Conservation (phyloP, 2,888 invertebrate species). For the Tiphia femorata region DNA sequence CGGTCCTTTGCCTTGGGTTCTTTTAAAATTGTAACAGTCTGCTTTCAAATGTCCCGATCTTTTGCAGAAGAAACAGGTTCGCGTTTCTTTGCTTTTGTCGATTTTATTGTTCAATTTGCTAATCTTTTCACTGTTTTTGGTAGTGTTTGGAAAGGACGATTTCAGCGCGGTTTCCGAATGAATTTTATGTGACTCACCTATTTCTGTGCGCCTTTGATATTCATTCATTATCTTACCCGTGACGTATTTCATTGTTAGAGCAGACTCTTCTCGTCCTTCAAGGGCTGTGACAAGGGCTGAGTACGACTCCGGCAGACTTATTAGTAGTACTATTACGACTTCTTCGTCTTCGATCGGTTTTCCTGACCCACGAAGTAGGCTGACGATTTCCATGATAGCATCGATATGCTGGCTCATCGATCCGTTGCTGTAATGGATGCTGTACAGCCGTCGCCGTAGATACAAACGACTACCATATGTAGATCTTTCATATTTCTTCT, state of each 20-base stretch:
- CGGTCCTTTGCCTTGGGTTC: background rate
- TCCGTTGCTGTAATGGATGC: background rate
- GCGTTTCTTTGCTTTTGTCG: too few species aligned
- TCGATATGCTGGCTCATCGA: constrained; percentile 3
- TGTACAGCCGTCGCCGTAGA: background rate
- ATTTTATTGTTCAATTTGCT: too few species aligned
- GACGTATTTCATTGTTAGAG: background rate
- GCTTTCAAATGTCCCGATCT: background rate
- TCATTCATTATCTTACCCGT: constrained; percentile 7
- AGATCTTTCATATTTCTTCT: too few species aligned
- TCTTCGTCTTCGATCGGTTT: constrained; percentile 4
- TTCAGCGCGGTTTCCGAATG: background rate
- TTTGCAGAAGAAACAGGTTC: constrained; percentile 4
- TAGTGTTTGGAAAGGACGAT: too few species aligned
- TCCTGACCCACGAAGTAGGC: background rate
- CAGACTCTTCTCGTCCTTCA: background rate
- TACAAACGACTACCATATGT: background rate
- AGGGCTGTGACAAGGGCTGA: background rate
- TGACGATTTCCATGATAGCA: background rate
- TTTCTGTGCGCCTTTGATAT: background rate
- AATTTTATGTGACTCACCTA: background rate
- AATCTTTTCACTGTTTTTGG: too few species aligned
- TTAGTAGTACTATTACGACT: background rate
- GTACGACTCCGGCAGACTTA: background rate
- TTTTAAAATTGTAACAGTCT: background rate